A percentile compares a stretch with the other conserved stretches of the same genome.
Conservation (phyloP, 1,140 invertebrate species). For the Lepidostoma basale region DNA sequence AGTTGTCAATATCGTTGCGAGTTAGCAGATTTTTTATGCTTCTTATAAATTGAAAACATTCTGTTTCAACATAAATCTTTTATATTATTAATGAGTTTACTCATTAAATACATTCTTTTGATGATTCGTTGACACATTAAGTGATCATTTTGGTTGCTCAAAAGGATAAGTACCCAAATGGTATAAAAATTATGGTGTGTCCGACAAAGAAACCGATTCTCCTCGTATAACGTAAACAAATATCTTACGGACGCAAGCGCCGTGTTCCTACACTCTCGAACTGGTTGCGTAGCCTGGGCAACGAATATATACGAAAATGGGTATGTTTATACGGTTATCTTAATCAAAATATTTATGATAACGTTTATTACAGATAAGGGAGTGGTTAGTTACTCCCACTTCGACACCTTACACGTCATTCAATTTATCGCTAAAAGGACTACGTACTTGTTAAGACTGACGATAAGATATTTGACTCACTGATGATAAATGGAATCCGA, state of each 20-base stretch:
- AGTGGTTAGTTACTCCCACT: slow-evolving; percentile 36
- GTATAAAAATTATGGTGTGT: too few relatives aligned
- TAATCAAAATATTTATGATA: slow-evolving; percentile 15
- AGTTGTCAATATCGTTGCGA: too few relatives aligned
- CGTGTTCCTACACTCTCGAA: neutral
- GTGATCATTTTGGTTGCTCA: too few relatives aligned
- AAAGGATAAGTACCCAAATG: too few relatives aligned
- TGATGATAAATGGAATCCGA: neutral
- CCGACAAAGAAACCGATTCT: neutral
- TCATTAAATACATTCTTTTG: too few relatives aligned
- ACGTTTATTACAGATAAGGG: slow-evolving; percentile 23
- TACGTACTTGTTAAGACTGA: neutral
- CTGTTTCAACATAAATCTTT: too few relatives aligned
- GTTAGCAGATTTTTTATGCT: too few relatives aligned
- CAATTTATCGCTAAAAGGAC: neutral
- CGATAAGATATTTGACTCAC: slow-evolving; percentile 16
- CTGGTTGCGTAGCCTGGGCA: slow-evolving; percentile 32
- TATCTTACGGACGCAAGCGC: slow-evolving; percentile 18
- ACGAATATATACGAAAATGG: slow-evolving; percentile 29
- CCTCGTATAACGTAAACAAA: slow-evolving; percentile 29
- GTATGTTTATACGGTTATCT: slow-evolving; percentile 34
- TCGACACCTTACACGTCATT: slow-evolving; percentile 12
- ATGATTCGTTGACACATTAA: too few relatives aligned
- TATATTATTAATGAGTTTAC: too few relatives aligned
- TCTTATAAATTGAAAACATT: too few relatives aligned